Conservation (phyloP, 2,888 invertebrate genomes). For the Scelioninae gen. 1 region DNA sequence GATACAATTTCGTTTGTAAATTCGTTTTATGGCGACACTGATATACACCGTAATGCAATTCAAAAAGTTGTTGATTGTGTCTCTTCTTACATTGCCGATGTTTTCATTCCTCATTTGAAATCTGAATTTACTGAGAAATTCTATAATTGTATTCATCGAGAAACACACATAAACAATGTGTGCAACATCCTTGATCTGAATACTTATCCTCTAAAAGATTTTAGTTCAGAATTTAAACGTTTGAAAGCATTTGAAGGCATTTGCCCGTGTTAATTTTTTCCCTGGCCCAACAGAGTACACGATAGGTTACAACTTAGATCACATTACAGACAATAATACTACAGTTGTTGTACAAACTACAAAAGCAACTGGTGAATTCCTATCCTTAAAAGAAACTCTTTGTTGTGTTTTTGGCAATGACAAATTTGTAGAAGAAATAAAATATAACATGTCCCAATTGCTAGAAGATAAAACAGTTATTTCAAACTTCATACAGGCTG, state of each 20-base stretch:
- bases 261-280: too few species aligned
- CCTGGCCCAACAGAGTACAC: conserved; percentile 18
- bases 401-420: not conserved
- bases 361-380: conserved; percentile 22
- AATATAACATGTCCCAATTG: conserved; percentile 2
- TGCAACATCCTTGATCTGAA: too few species aligned
- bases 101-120: conserved; percentile 38
- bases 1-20: too few species aligned
- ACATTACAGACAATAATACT: not conserved
- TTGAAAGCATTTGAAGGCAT: too few species aligned
- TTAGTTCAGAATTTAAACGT: too few species aligned
- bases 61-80: conserved; percentile 23
- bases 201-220: too few species aligned
- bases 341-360: not conserved
- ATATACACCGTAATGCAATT: conserved; percentile 32
- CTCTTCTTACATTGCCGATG: conserved; percentile 23
- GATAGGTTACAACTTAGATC: not conserved
- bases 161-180: too few species aligned
- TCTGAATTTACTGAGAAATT: conserved; percentile 17
- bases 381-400: conserved; percentile 34
- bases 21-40: conserved; percentile 3
- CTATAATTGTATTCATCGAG: not conserved
- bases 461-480: conserved; percentile 29
- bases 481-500: conserved; percentile 38
- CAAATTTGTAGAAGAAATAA: too few species aligned